These are phyloP conservation scores for Saxidomus purpurata DNA, from an alignment of 1,140 invertebrate species.

Conservation along the genomic window DNA sequence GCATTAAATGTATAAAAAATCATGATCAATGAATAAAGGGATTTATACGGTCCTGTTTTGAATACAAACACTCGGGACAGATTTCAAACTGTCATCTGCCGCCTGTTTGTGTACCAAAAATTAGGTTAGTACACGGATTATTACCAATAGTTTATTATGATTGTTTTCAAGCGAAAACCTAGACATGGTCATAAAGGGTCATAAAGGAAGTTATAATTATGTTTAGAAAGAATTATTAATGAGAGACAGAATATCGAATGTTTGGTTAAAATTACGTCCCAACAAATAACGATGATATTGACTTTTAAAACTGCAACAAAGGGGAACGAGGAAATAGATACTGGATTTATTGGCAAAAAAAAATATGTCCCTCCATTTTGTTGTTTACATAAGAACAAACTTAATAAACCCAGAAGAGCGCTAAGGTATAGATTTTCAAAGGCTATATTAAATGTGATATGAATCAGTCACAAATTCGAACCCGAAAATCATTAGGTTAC, in stretches of 20 bases:
- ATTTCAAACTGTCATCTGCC: background rate
- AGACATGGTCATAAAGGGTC: background rate
- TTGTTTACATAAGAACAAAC: no score
- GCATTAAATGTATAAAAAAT: slow-evolving; percentile 4
- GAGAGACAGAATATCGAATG: background rate
- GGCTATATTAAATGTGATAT: no score
- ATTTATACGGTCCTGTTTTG: background rate
- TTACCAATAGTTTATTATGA: background rate
- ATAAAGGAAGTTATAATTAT: background rate
- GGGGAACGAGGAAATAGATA: background rate
- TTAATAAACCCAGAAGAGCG: no score
- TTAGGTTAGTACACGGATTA: background rate
- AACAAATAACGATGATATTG: background rate
- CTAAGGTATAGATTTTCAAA: no score
- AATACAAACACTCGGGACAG: slow-evolving; percentile 1
- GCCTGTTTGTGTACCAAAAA: slow-evolving; percentile 1
- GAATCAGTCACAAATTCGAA: no score
- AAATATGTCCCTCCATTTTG: no score
- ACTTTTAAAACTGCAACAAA: background rate
- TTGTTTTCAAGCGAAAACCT: slow-evolving; percentile 9
- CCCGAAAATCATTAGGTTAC: no score
- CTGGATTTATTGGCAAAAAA: no score
- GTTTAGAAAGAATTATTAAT: background rate
- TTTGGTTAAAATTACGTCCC: background rate
- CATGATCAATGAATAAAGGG: background rate